Conservation (phyloP, 64 coral and sea anemone genomes). For the Actinia equina region DNA sequence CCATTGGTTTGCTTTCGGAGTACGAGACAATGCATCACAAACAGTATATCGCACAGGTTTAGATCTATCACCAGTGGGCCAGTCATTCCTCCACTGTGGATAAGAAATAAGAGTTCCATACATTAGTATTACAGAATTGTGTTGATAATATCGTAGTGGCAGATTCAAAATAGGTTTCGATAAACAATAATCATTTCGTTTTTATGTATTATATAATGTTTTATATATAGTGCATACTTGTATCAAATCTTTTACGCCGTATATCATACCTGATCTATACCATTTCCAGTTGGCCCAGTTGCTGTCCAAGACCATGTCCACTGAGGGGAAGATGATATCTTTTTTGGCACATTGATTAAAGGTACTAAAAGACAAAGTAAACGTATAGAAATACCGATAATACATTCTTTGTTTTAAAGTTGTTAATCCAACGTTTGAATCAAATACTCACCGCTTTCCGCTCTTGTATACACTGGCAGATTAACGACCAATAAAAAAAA, state of each 20-base stretch:
- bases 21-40: neutral
- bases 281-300: neutral
- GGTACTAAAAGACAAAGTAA: neutral
- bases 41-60: neutral
- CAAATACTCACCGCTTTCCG: neutral
- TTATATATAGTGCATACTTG: too few species aligned
- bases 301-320: neutral
- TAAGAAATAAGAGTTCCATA: neutral
- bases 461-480: neutral
- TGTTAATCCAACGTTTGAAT: neutral
- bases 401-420: neutral
- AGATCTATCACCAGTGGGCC: neutral
- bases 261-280: neutral
- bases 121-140: neutral
- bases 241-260: too few species aligned
- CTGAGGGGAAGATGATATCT: neutral
- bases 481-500: neutral
- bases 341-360: neutral
- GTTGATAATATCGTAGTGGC: too few species aligned
- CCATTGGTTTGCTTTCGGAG: neutral
- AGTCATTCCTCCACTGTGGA: neutral
- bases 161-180: too few species aligned
- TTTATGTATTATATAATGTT: too few species aligned
- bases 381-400: too few species aligned
- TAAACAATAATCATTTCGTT: too few species aligned